Conservation (phyloP, 2,888 invertebrate genomes). For the Coenonympha glycerion region DNA sequence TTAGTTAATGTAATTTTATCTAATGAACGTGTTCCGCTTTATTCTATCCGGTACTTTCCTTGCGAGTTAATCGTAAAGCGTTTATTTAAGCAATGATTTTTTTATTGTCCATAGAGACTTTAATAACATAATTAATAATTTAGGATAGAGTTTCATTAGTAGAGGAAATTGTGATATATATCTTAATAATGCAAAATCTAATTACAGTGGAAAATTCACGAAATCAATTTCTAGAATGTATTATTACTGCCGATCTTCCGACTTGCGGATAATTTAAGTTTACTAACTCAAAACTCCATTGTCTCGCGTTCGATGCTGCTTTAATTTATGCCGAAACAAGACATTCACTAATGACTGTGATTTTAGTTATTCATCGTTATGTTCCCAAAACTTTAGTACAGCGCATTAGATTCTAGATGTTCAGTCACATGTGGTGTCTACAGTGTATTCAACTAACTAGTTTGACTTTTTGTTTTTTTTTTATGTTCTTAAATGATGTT, state of each 20-base stretch:
- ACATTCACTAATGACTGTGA: background rate
- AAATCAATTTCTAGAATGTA: background rate
- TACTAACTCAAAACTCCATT: background rate
- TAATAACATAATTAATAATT: too few species aligned
- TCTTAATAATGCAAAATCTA: too few species aligned
- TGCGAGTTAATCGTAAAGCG: too few species aligned
- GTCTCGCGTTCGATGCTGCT: background rate
- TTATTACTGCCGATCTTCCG: background rate
- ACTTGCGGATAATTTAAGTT: background rate
- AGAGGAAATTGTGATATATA: too few species aligned
- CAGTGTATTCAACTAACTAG: too few species aligned
- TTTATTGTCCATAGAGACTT: too few species aligned
- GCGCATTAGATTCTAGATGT: too few species aligned
- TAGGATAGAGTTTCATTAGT: too few species aligned
- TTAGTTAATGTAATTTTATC: background rate
- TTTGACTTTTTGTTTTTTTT: too few species aligned
- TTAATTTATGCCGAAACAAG: background rate
- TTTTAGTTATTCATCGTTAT: background rate
- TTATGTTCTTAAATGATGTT: too few species aligned
- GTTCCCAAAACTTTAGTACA: background rate
- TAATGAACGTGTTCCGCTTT: background rate
- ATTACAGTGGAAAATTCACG: background rate
- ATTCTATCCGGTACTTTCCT: background rate
- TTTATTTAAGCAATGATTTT: too few species aligned
- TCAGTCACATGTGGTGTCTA: too few species aligned